Evolutionary conservation across 2,888 invertebrate species (phyloP).

Genomic region (Calameuta filiformis): DNA sequence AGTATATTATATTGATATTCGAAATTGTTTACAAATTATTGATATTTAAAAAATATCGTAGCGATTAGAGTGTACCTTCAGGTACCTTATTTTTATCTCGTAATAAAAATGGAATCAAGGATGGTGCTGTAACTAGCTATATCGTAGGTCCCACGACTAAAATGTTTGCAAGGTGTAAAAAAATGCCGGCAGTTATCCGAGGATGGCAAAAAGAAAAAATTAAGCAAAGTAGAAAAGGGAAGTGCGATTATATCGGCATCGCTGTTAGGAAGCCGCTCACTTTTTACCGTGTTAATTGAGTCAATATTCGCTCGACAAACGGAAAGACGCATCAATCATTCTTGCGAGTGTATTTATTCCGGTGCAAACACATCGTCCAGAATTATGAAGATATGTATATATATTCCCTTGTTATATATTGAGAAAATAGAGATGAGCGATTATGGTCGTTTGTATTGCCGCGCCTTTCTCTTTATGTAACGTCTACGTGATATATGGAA

Average conservation of each 20-base stretch:
- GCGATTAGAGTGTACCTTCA: no score
- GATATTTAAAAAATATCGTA: no score
- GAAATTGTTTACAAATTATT: background rate
- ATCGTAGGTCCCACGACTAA: background rate
- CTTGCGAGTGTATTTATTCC: conserved; percentile 1
- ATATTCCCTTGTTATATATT: background rate
- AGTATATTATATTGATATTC: background rate
- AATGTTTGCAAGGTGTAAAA: background rate
- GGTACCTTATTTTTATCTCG: no score
- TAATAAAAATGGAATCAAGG: no score
- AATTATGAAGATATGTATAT: background rate
- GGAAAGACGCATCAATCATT: conserved; percentile 1
- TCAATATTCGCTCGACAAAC: background rate
- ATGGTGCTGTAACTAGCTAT: no score
- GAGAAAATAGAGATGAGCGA: background rate
- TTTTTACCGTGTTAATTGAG: background rate
- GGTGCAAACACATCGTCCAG: background rate
- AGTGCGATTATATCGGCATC: background rate
- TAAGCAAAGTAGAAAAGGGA: background rate
- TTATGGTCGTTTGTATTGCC: background rate
- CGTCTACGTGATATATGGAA: background rate
- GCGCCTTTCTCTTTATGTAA: background rate
- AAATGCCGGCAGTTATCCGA: background rate
- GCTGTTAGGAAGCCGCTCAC: background rate
- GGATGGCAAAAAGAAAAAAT: background rate